Base-by-base conservation (phyloP, 2,888 invertebrate genomes). In the Drosophila fulvimacula region DNA sequence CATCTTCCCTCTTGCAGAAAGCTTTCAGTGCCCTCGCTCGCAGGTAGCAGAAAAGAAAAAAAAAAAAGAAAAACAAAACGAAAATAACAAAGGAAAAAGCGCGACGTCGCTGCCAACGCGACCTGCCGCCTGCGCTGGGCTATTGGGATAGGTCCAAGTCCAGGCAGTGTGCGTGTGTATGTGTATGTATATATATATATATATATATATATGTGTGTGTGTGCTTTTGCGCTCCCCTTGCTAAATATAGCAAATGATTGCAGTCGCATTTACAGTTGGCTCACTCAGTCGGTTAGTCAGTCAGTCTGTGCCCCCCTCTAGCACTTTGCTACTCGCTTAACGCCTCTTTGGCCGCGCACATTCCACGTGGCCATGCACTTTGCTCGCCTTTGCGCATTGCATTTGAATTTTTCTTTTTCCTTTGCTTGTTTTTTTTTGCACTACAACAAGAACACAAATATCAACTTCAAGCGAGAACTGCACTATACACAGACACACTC, bases 101-200 rank as follows among this genome's bases (percentile, higher is more conserved):
- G 63, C 64, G 48, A 62, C 56, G 39, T 41, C 64, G 80, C 55
- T 66, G 66, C 64, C 32, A 53, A 64, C 68, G 55, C 84, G 76
- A 86, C 82, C 82, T 82, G 79, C 79, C 82, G 79, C 78, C 69
- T 68, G 74, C 69, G 53, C 60, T 58, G 56, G 24, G 71, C 67
- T 79, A 62, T 82, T 82, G 82, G 87, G 82, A 79, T 86, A 82
- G 82, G 87, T 82, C 85, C 77, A 82, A 79, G 82, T 82, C 81
- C 85, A 77, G 81, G 77, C 82, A 41, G 30, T 32, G 24, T 57
- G 39, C 41, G 9, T 46, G 55, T 9, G 7, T 46, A 39, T 52
- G 52, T 24, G 57, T 56, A 42, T 44, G 49, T n/a, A n/a, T n/a
- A n/a, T n/a, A n/a, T n/a, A n/a, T n/a, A n/a, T n/a, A n/a, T n/a